Conservation (phyloP, 2,113 vertebrate species). For the Globicephala melas region DNA sequence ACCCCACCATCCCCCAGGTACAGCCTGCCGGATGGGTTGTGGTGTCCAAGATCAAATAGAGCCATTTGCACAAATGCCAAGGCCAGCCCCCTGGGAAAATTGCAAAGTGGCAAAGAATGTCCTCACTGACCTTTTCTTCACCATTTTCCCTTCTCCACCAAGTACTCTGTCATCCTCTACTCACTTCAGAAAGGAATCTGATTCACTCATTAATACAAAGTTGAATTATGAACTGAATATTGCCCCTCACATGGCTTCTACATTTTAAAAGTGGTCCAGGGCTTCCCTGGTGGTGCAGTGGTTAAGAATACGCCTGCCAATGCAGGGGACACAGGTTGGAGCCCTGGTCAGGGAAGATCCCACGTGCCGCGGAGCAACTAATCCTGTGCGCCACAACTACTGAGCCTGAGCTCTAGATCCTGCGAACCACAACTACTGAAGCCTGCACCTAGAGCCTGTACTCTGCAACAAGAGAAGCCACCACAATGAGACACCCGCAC, state of each 20-base stretch:
- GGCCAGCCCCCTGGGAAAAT: neutral
- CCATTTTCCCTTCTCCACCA: neutral
- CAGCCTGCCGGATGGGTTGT: neutral
- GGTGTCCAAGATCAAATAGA: neutral
- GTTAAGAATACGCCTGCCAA: no score
- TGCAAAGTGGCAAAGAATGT: neutral
- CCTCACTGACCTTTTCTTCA: neutral
- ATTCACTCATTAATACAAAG: neutral
- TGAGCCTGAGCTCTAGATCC: no score
- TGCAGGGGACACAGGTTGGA: no score
- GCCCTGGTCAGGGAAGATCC: no score
- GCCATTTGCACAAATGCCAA: neutral
- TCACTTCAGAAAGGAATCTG: neutral
- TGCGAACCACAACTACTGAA: no score
- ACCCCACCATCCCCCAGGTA: neutral
- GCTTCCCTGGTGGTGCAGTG: no score
- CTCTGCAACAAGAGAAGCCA: no score
- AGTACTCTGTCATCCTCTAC: neutral
- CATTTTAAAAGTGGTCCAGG: neutral
- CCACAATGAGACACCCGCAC: no score
- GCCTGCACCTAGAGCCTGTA: no score
- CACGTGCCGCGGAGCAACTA: no score
- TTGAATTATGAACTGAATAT: neutral
- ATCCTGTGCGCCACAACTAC: no score
- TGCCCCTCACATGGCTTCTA: neutral